Evolutionary conservation across 2,888 invertebrate genomes (phyloP), one percentile per base, ranked within the genome.

Genomic region (Allacma fusca): DNA sequence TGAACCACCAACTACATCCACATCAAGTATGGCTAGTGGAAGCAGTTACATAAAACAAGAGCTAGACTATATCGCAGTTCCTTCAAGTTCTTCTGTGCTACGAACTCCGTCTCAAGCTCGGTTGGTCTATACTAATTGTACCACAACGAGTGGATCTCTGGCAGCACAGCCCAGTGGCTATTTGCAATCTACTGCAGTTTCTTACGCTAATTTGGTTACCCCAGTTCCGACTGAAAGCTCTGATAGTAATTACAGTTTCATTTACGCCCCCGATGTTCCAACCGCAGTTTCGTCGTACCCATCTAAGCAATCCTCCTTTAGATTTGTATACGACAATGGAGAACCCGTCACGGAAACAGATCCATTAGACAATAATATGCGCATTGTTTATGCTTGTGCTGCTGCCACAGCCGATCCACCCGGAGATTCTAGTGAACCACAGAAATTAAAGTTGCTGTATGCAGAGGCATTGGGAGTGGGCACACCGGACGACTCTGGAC

Each of bases 381-480:
- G 78, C 13, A 57, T 80, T 13, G 64, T 81, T 0, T 81, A 81
- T 59, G 81, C 82, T 5, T 79, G 82, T 57, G 81, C 82, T 1
- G 83, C 82, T 4, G 77, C 79, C 0, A 76, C 80, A 0, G 82
- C 80, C 24, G 28, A 76, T 26, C 78, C 79, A 5, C 79, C 78
- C 21, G 81, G 80, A 7, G 80, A 79, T 19, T 81, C 78, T 13
- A 81, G 80, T 64, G 78, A 77, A 9, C 81, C 81, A 2, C 70
- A 78, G 5, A 83, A 82, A 72, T 74, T 82, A 0, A 75, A 80
- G 13, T 77, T 83, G 0, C 16, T 83, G 9, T 81, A 79, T 70
- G 82, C 82, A 7, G 83, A 83, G 75, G 82, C 82, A 0, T 73
- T 82, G 24, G 83, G 81, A 0, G 78, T 81, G 23, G 77, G 79